Evolutionary conservation across 1,140 invertebrate species (phyloP).

Genomic region (Lasioglossum baleicum): DNA sequence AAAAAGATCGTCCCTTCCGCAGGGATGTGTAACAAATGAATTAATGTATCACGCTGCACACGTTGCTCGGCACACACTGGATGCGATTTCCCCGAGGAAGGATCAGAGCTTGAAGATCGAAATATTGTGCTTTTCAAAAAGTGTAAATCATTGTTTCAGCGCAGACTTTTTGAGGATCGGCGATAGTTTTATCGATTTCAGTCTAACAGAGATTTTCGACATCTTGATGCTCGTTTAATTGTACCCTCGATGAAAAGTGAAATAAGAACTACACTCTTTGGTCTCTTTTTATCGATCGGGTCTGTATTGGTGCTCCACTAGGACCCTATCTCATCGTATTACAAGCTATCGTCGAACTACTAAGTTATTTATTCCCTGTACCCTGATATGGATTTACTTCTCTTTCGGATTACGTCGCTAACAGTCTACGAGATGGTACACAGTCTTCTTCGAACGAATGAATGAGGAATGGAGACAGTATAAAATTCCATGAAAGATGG

Average conservation of each 20-base stretch:
- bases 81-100: conserved; percentile 49
- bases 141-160: neutral
- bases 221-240: neutral
- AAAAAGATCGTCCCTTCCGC: conserved; percentile 31
- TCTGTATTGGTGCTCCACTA: neutral
- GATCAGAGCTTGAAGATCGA: neutral
- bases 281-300: neutral
- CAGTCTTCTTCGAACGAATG: neutral
- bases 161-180: no score
- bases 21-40: conserved; percentile 66
- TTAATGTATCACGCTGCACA: conserved; percentile 58
- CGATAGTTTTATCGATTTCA: no score
- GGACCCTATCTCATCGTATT: neutral
- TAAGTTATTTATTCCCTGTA: neutral
- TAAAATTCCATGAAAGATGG: neutral
- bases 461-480: neutral
- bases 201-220: no score
- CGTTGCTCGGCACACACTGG: conserved; percentile 66
- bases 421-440: neutral
- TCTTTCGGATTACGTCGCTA: neutral
- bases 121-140: neutral
- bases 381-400: neutral
- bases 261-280: neutral
- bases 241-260: neutral
- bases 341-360: neutral